Evolutionary conservation across 2,797 vertebrate species (phyloP).

Genomic region (Enteromius viviparus): DNA sequence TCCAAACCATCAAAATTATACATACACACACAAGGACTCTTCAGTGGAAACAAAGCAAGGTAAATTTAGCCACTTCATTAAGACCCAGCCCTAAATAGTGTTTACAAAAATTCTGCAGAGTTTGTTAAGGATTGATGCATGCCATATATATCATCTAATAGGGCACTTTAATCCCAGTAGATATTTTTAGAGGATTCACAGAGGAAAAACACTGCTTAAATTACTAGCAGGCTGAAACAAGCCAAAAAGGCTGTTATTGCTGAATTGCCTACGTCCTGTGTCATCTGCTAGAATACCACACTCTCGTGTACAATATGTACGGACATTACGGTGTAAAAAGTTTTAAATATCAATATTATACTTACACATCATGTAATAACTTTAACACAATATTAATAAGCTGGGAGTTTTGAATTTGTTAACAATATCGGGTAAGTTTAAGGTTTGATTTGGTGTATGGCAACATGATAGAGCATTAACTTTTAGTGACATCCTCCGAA

Average conservation of each 20-base stretch:
- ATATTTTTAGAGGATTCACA: neutral
- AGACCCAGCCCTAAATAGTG: slow-evolving; percentile 33
- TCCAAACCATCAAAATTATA: slow-evolving; percentile 54
- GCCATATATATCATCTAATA: slow-evolving; percentile 3
- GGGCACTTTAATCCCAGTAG: neutral
- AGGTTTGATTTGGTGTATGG: no score
- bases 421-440: no score
- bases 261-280: neutral
- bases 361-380: neutral
- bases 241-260: neutral
- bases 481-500: no score
- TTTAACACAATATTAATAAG: no score
- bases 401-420: no score
- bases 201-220: neutral
- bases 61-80: slow-evolving; percentile 57
- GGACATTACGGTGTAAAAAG: neutral
- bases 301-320: neutral
- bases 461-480: no score
- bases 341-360: neutral
- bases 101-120: slow-evolving; percentile 32
- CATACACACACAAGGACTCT: slow-evolving; percentile 41
- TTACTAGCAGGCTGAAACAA: neutral
- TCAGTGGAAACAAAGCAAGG: slow-evolving; percentile 51
- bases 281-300: neutral
- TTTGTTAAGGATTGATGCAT: slow-evolving; percentile 9